A percentile compares a stretch with the other conserved stretches of the same genome.
Conservation (phyloP, 2,113 vertebrate genomes). For the Gadus macrocephalus region DNA sequence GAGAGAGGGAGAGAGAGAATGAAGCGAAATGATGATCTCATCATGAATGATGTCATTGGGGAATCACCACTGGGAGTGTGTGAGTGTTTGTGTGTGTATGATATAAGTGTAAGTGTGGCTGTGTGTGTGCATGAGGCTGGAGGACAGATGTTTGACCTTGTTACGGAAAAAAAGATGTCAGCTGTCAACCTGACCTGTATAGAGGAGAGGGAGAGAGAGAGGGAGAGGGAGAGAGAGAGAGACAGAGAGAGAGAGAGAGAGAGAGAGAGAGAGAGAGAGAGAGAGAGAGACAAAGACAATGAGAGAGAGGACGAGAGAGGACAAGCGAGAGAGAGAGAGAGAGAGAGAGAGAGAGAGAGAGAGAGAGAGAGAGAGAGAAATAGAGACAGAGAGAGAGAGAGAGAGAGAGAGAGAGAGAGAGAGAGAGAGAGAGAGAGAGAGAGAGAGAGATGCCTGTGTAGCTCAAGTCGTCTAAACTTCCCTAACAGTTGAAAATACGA, state of each 20-base stretch:
- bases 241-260: not conserved
- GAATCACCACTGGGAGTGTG: conserved; percentile 5
- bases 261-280: not conserved
- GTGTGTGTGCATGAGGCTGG: no score
- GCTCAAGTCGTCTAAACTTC: no score
- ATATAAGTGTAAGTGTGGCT: no score
- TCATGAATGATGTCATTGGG: conserved; percentile 11
- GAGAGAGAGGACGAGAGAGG: not conserved
- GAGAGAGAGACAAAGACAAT: not conserved
- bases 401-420: not conserved
- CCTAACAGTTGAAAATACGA: no score
- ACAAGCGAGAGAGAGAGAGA: not conserved
- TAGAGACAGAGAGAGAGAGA: not conserved
- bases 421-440: not conserved
- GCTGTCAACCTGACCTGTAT: not conserved
- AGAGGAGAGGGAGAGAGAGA: not conserved
- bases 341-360: not conserved
- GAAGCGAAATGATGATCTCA: conserved; percentile 31
- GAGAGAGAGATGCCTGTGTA: not conserved
- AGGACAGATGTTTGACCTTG: no score
- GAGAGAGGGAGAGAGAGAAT: no score
- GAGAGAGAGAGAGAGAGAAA: not conserved
- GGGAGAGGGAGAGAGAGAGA: not conserved
- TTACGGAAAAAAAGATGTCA: no score
- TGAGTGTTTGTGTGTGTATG: conserved; percentile 4